Base-by-base conservation (phyloP, 2,797 vertebrate genomes). In the Loris lydekkerianus region DNA sequence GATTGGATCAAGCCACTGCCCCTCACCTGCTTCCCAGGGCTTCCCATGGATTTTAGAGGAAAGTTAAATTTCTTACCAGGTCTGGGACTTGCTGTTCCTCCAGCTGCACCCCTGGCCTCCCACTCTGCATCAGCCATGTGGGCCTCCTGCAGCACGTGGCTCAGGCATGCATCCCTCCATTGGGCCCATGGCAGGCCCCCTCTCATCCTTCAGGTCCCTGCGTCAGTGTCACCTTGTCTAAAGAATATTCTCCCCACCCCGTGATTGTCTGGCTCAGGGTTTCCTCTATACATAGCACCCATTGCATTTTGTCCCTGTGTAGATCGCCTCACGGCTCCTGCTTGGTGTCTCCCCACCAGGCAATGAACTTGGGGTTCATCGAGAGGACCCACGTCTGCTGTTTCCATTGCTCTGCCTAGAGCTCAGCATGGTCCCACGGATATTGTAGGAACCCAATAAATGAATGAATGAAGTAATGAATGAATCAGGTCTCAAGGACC, bases 121-220 rank as follows among this genome's bases (percentile, higher is more conserved):
- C 31, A 6, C 5, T 3, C 23, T 9, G 65, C 9, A 1, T 3
- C 69, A 27, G 40, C 61, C 20, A 6, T 0, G 1, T 4, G 1
- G 40, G 10, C 43, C 65, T 93, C 40, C 31, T 11, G 20, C 31
- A 14, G 34, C 29, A n/a, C 29, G 37, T 5, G 3, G 23, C 65
- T 34, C 20, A 0, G 3, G 31, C 67, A 7, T 4, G 17, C 20
- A 10, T n/a, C 21, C 56, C 1, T 11, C 29, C 8, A 1, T 1
- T 21, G 0, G 21, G 27, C 61, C 1, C 0, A 6, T 9, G 63
- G 20, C 20, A 3, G 1, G 13, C 18, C 21, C 27, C 75, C 7
- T 31, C 23, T 82, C 10, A 75, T 0, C 31, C n/a, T 11, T 56
- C 58, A 40, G 72, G 43, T 73, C 60, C 67, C 92, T 40, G 65